Conservation (phyloP, 2,113 vertebrate genomes). For the Gyps fulvus region DNA sequence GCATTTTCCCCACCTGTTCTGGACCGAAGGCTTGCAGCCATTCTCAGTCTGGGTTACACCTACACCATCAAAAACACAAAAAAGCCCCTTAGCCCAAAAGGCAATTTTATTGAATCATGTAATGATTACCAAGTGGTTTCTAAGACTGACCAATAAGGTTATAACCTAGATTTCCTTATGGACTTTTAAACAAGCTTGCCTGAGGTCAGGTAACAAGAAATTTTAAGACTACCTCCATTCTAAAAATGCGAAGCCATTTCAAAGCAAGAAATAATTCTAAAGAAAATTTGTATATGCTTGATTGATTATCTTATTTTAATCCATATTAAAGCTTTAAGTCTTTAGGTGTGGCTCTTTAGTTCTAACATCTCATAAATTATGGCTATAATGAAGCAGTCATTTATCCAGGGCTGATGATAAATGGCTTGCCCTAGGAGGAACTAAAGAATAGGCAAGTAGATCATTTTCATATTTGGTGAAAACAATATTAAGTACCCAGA, state of each 20-base stretch:
- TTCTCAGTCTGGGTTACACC: neutral
- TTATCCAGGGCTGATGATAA: constrained; percentile 86
- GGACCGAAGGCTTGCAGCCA: neutral
- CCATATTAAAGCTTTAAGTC: constrained; percentile 86
- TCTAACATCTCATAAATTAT: constrained; percentile 88
- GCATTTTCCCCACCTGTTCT: neutral
- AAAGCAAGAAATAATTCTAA: constrained; percentile 75
- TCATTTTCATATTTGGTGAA: constrained; percentile 94
- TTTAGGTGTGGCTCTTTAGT: constrained; percentile 85
- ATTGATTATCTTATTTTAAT: constrained; percentile 87
- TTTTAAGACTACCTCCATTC: constrained; percentile 19
- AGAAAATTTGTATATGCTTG: constrained; percentile 78
- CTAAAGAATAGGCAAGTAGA: constrained; percentile 86
- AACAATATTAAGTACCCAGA: constrained; percentile 87
- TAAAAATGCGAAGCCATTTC: constrained; percentile 62
- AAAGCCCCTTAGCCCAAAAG: neutral
- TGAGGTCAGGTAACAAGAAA: constrained; percentile 22
- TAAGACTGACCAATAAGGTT: neutral
- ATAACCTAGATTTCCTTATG: neutral
- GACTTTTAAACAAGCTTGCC: neutral
- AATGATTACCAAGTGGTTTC: neutral
- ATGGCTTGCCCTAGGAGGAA: constrained; percentile 87
- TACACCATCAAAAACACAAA: neutral
- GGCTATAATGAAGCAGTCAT: constrained; percentile 89
- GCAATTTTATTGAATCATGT: neutral